Evolutionary conservation across 2,797 vertebrate species (phyloP), one percentile per base, ranked within the genome.

Genomic region (Gadopsis bispinosus): DNA sequence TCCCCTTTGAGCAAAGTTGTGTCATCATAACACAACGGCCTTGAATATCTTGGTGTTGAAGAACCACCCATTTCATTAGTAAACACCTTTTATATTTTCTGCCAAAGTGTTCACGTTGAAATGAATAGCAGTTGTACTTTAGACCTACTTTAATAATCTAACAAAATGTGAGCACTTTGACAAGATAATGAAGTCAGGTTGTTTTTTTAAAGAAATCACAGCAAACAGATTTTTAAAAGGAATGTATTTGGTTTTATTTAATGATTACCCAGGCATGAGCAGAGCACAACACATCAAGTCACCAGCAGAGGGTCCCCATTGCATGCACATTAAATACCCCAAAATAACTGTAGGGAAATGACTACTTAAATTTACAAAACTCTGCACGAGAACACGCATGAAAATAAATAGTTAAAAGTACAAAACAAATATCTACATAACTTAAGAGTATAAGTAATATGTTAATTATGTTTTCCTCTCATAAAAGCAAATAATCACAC

Each of bases 351-450:
- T 60, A 54, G 37, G 59, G 51, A 85, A 82, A 87, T 77, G 61
- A 83, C 83, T 33, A 89, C 77, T 87, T 83, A 81, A 79, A 90
- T 95, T 93, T 94, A 94, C 93, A 95, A 74, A 89, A 84, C 72
- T 90, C 92, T 93, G 75, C 81, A 93, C 81, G 93, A 94, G 92
- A 96, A 95, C 95, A 95, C 94, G 94, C 93, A 95, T 91, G 88
- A 87, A 96, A 98, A 98, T 99, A 99, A 99, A 99, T 99, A 98
- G 94, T 94, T 93, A 94, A 92, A 95, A 95, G 56, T 78, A 90
- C 79, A 91, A 82, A 84, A 89, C 78, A 90, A 80, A 91, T 90
- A 94, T 94, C 86, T 93, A 93, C 91, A 95, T 76, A 89, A 93
- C 77, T 90, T 90, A 88, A 81, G 75, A 85, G 72, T 77, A 82